phyloP scores from a whole-genome alignment of 2,888 invertebrate species.

The Hydraecia micacea region DNA sequence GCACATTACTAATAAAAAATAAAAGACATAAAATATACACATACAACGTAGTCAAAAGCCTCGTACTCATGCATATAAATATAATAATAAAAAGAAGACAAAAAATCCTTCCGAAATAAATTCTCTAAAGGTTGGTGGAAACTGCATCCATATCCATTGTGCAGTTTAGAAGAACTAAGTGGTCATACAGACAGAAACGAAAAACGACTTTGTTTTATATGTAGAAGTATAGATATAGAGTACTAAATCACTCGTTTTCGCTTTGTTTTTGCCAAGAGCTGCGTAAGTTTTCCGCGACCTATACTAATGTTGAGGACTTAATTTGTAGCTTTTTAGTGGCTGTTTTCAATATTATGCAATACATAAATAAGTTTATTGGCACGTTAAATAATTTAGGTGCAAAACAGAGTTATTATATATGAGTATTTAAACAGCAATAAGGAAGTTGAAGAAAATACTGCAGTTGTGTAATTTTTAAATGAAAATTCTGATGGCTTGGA shows the following conservation, averaged over 20 bases:
- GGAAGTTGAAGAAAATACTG: background rate
- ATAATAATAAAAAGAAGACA: background rate
- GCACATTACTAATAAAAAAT: background rate
- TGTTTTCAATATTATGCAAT: conserved; percentile 16
- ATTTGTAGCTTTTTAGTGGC: conserved; percentile 30
- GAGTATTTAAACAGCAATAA: conserved; percentile 21
- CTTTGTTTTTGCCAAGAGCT: conserved; percentile 58
- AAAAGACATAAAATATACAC: no score
- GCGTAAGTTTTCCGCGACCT: conserved; percentile 48
- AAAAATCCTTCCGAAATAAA: background rate
- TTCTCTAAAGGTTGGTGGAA: background rate
- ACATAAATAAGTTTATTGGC: conserved; percentile 28
- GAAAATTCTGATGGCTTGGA: background rate
- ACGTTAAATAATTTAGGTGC: conserved; percentile 18
- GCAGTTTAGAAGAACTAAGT: background rate
- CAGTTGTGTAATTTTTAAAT: background rate
- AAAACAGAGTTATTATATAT: conserved; percentile 19
- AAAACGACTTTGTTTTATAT: background rate
- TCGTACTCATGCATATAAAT: no score
- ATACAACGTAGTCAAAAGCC: no score
- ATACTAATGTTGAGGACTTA: conserved; percentile 25
- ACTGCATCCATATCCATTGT: background rate
- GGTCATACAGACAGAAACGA: background rate
- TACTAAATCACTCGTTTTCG: conserved; percentile 41
- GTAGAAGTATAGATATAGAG: no score